Base-by-base conservation (phyloP, 2,888 invertebrate species). In the Eupithecia tripunctaria region DNA sequence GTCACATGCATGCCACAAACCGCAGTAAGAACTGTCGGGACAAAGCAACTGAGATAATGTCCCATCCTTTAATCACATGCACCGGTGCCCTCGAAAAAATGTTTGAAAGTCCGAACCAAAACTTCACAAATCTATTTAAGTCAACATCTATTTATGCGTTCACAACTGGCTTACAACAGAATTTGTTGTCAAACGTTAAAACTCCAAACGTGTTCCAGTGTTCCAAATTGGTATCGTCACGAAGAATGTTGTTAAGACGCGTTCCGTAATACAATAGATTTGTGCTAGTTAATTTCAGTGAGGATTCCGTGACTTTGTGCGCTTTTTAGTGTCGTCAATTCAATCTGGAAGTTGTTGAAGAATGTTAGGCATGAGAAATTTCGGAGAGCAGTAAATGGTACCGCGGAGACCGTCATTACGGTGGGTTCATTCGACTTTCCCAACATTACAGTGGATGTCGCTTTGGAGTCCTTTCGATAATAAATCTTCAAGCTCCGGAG, bases 21-120 rank as follows among this genome's bases (percentile, higher is more conserved):
- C 93, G 86, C 93, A 92, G 89, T 87, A 89, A 90, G 92, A 89
- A 91, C 89, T 89, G 83, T 80, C 80, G 85, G 78, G 88, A 91
- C 90, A 92, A 92, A 89, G 90, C 84, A 82, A 87, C 86, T 80
- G 87, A 91, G 89, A 93, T 93, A 92, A 91, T 92, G 90, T 94
- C 88, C 90, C 90, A 93, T 94, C 93, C 93, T 91, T 91, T 94
- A 94, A 94, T 94, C 93, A 94, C 92, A 94, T 94, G 94, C 94
- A 89, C 91, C 89, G 92, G 82, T 94, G 93, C 90, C 85, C 88
- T 87, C 86, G 88, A 91, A 93, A 92, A 92, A 92, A 88, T 91
- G 88, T 92, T 92, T 90, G 88, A 88, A 87, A 87, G 87, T 87
- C 86, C 86, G 86, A 89, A 87, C 84, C 86, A 88, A 89, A 89